phyloP scores from a whole-genome alignment of 2,797 vertebrate genomes.

The Gouania willdenowi region DNA sequence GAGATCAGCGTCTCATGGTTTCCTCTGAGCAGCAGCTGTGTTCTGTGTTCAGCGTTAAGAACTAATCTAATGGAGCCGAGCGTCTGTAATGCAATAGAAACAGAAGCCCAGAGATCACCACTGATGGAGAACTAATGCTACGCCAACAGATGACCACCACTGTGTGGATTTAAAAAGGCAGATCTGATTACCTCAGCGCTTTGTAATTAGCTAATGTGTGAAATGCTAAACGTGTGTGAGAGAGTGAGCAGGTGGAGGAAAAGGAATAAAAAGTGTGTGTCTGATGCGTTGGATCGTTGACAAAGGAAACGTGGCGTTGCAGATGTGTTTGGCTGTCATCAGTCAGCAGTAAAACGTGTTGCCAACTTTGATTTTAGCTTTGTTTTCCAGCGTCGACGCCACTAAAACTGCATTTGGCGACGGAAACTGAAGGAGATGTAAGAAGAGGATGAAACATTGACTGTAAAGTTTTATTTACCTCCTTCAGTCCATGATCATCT shows the following conservation, averaged over 20 bases:
- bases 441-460: slow-evolving; percentile 38
- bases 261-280: background rate
- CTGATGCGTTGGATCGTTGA: background rate
- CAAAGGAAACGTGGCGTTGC: background rate
- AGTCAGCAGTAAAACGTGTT: slow-evolving; percentile 2
- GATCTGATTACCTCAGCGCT: slow-evolving; percentile 65
- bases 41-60: slow-evolving; percentile 52
- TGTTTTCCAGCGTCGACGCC: slow-evolving; percentile 1
- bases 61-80: slow-evolving; percentile 58
- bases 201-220: slow-evolving; percentile 68
- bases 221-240: slow-evolving; percentile 36
- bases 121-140: slow-evolving; percentile 56
- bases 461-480: slow-evolving; percentile 42
- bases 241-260: slow-evolving; percentile 4
- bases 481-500: slow-evolving; percentile 54
- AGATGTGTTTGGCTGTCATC: background rate
- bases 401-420: slow-evolving; percentile 4
- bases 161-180: slow-evolving; percentile 53
- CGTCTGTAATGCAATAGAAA: slow-evolving; percentile 65
- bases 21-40: background rate
- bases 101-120: slow-evolving; percentile 52
- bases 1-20: too few species aligned
- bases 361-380: slow-evolving; percentile 8
- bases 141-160: slow-evolving; percentile 61
- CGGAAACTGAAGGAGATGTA: slow-evolving; percentile 2